Evolutionary conservation across 2,797 vertebrate genomes (phyloP), one percentile per base, ranked within the genome.

Genomic region (Selene dorsalis): DNA sequence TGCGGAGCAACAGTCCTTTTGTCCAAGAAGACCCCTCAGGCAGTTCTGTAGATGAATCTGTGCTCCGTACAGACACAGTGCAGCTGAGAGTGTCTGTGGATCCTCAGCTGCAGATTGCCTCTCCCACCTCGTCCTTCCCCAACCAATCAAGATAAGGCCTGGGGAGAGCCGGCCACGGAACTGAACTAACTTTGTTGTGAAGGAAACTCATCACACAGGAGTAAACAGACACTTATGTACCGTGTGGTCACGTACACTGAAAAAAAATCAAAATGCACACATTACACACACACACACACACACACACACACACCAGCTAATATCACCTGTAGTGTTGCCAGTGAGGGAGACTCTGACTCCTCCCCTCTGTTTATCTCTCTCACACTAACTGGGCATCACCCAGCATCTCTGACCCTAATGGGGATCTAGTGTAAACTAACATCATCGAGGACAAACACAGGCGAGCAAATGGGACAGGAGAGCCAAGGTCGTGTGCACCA

Each of bases 121-220:
- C 84, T 89, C 88, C 89, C 83, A 84, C 89, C 85, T 86, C 48
- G 67, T 87, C 87, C 85, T 91, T 80, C 86, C 76, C 78, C 59
- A 81, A 89, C 94, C 93, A 95, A 94, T 95, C 92, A 90, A 90
- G 91, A 93, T 88, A 90, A 90, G 86, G 70, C 69, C 84, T 26
- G 0, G 66, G 60, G 76, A 75, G 77, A 88, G 79, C 63, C 17
- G 35, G 72, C 77, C 45, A 50, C 83, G 82, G 71, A 81, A 84
- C 64, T 62, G 45, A 56, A 87, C 75, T 86, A 79, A 91, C 85
- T 89, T 81, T 61, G 80, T 75, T 82, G 77, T 78, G 64, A 38
- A 57, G 80, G 55, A 81, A 87, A 84, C 30, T 69, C 64, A 82
- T 82, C 47, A 68, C 59, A 64, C 28, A 53, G 50, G 28, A 75